phyloP scores from a whole-genome alignment of 2,888 invertebrate genomes.

The Brachyptera putata region DNA sequence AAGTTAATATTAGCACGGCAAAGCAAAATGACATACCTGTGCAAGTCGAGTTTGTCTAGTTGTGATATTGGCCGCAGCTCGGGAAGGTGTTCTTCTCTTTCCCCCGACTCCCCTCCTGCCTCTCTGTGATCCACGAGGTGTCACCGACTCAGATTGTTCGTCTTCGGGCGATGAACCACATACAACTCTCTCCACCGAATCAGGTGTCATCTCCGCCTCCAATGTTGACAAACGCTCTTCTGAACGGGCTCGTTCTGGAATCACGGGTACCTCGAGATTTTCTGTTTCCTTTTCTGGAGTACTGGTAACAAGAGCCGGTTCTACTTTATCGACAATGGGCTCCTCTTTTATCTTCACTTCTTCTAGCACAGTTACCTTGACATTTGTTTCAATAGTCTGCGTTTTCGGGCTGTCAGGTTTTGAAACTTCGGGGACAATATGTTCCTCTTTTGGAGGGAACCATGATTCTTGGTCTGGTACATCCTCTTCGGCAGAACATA shows the following conservation, averaged over 20 bases:
- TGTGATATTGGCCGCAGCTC: neutral
- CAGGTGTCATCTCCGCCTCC: too few species aligned
- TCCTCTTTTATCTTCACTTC: neutral
- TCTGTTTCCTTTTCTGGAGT: neutral
- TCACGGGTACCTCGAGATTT: neutral
- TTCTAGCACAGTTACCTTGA: conserved; percentile 4
- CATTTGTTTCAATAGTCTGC: conserved; percentile 7
- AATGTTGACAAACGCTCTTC: neutral
- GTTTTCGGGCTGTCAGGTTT: conserved; percentile 42
- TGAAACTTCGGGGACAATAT: conserved; percentile 35
- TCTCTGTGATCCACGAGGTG: conserved; percentile 19
- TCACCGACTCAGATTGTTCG: conserved; percentile 34
- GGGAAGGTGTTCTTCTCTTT: conserved; percentile 22
- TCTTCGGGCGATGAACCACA: neutral
- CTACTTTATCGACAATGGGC: neutral
- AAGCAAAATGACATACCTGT: too few species aligned
- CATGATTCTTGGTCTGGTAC: conserved; percentile 35
- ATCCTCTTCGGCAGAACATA: conserved; percentile 52
- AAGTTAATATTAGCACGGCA: too few species aligned
- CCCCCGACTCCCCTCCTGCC: conserved; percentile 25
- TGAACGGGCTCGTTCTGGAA: neutral
- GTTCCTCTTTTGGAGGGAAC: conserved; percentile 39
- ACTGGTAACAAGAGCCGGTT: neutral
- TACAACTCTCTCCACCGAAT: too few species aligned
- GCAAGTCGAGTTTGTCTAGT: conserved; percentile 7